Evolutionary conservation across 1,140 invertebrate species (phyloP), one percentile per base, ranked within the genome.

Genomic region (Pinna nobilis): DNA sequence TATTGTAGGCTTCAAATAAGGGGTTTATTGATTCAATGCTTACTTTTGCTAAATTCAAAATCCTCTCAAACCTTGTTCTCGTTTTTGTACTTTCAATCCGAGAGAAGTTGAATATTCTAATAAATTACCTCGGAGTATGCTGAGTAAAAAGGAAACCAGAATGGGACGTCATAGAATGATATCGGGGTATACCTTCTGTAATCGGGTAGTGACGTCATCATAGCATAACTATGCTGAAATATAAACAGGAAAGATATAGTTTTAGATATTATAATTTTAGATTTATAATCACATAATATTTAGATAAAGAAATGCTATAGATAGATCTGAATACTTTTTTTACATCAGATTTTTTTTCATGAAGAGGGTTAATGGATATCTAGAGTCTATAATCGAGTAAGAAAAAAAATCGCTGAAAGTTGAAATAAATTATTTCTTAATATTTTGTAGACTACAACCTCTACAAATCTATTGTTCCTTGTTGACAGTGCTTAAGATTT

Each of bases 141-240:
- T 2, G 88, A 87, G 69, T 89, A 84, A 33, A 86, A 84, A 11
- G 89, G 88, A 66, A 89, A 89, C 66, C 86, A 82, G 47, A 88
- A 84, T 13, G 90, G 90, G 25, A 80, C 78, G 33, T 84, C 79
- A 30, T 77, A 81, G 41, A 82, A 84, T 30, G 80, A 77, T 32
- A 81, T 79, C 49, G 87, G 76, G 4, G 70, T 67, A 53, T 81
- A 76, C 18, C 73, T 68, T 63, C 86, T 63, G 65, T 87, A 88
- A 28, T 82, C 75, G 2, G 87, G 86, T 28, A 88, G 41, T 20
- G 55, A 23, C 18, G 80, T 79, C 30, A 67, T 78, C 60, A 82
- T 69, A 25, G 69, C 73, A 63, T 67, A 77, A 53, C 70, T 82
- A 23, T 78, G 71, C 77, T 83, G 70, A 2, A 76, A 77, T 33